Conservation (phyloP, 2,888 invertebrate genomes). For the Glomeris marginata region DNA sequence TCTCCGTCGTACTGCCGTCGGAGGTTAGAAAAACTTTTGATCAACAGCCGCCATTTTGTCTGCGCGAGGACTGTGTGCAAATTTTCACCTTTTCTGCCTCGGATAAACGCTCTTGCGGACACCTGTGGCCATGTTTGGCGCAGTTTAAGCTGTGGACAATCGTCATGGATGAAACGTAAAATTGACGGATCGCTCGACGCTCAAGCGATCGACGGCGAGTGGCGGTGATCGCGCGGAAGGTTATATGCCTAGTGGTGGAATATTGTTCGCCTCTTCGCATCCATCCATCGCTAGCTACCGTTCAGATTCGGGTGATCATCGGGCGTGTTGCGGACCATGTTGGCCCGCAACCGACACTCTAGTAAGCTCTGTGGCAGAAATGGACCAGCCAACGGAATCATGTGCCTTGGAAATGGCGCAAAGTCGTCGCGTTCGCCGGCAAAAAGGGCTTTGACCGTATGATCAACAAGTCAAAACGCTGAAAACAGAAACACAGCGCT, state of each 20-base stretch:
- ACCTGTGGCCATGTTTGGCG: no score
- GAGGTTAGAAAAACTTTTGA: conserved; percentile 90
- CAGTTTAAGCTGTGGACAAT: no score
- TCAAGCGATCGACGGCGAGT: background rate
- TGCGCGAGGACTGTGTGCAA: conserved; percentile 58
- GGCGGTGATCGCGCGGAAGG: conserved; percentile 4
- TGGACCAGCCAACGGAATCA: background rate
- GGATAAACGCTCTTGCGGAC: background rate
- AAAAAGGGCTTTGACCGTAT: conserved; percentile 18
- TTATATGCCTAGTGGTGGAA: conserved; percentile 9
- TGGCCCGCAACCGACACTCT: no score
- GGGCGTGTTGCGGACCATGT: no score
- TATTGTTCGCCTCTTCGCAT: conserved; percentile 12
- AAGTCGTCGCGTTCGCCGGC: no score
- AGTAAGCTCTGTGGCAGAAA: no score
- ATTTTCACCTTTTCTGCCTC: conserved; percentile 43
- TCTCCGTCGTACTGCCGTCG: conserved; percentile 54
- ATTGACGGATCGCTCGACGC: background rate
- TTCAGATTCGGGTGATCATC: conserved; percentile 13
- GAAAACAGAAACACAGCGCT: conserved; percentile 14
- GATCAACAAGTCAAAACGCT: conserved; percentile 14
- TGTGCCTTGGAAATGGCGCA: conserved; percentile 19
- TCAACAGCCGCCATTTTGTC: conserved; percentile 92
- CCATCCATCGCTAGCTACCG: conserved; percentile 7
- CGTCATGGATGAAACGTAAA: background rate